Conservation (phyloP, 2,888 invertebrate genomes). For the Callyntrura guangdongensis region DNA sequence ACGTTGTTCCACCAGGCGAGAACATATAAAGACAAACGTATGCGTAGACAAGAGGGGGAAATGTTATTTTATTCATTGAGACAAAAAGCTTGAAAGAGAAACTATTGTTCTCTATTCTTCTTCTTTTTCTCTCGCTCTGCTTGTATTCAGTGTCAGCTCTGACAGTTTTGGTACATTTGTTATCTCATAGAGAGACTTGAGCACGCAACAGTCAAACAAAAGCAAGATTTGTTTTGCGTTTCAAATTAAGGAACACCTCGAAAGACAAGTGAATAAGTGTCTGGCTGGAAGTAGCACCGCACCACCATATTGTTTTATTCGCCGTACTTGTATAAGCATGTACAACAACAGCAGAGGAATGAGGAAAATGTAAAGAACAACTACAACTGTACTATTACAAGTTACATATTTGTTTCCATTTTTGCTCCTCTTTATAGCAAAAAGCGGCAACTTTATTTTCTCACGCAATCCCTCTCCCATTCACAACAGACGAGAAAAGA, state of each 20-base stretch:
- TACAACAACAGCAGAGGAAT: too few species aligned
- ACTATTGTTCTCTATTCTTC: conserved; percentile 74
- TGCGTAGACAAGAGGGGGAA: too few species aligned
- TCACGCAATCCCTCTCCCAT: conserved; percentile 24
- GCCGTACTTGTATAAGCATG: conserved; percentile 8
- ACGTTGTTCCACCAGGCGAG: not conserved
- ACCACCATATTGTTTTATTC: conserved; percentile 21
- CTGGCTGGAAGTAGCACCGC: conserved; percentile 9
- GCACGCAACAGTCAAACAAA: conserved; percentile 71
- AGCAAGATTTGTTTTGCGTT: conserved; percentile 67
- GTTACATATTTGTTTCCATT: not conserved
- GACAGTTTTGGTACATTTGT: conserved; percentile 76
- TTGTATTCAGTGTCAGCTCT: conserved; percentile 67
- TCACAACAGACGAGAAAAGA: conserved; percentile 16
- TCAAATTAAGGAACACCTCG: conserved; percentile 74
- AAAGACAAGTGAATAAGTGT: conserved; percentile 65
- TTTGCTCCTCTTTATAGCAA: not conserved
- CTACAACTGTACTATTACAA: not conserved
- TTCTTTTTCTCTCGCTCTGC: conserved; percentile 51
- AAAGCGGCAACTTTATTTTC: conserved; percentile 12
- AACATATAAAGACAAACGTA: conserved; percentile 17
- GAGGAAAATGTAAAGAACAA: too few species aligned
- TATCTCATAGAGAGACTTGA: conserved; percentile 64
- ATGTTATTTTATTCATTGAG: conserved; percentile 72
- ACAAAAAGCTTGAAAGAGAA: conserved; percentile 60